phyloP scores from a whole-genome alignment of 2,888 invertebrate genomes.

The Eupeodes latifasciatus region DNA sequence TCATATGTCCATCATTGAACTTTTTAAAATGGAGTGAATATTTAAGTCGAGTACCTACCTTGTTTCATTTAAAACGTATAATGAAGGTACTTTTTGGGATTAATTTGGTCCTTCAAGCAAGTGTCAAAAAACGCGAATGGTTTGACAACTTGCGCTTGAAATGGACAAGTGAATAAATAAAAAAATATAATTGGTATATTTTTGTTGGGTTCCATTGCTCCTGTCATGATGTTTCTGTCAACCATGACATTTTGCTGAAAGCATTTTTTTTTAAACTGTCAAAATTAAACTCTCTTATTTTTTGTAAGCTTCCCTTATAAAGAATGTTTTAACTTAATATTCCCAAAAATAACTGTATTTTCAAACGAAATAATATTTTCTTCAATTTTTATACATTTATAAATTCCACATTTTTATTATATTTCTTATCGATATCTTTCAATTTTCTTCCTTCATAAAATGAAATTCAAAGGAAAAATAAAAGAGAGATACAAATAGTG shows the following conservation, averaged over 20 bases:
- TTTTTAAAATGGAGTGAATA: background rate
- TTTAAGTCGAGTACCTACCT: no score
- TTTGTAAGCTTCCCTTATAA: no score
- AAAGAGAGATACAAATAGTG: constrained; percentile 34
- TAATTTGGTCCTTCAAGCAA: background rate
- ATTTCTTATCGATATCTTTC: background rate
- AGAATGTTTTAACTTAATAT: no score
- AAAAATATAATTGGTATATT: background rate
- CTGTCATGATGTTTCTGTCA: background rate
- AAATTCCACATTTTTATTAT: background rate
- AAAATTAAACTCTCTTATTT: no score
- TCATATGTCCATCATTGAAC: background rate
- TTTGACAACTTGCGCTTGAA: background rate
- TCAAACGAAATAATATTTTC: no score
- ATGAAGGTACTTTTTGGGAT: background rate
- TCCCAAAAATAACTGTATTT: no score
- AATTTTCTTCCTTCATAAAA: constrained; percentile 29
- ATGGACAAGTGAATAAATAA: background rate
- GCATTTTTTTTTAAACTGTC: background rate
- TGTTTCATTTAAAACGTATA: background rate
- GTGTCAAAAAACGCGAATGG: background rate
- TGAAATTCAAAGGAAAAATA: constrained; percentile 44
- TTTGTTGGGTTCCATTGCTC: background rate
- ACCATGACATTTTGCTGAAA: background rate
- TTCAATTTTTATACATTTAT: background rate